Percentiles rank a stretch among this genome's conserved stretches.
These are phyloP conservation scores for Coccyzus lansbergi DNA, from an alignment of 2,797 vertebrate genomes.

Conservation along the genomic window DNA sequence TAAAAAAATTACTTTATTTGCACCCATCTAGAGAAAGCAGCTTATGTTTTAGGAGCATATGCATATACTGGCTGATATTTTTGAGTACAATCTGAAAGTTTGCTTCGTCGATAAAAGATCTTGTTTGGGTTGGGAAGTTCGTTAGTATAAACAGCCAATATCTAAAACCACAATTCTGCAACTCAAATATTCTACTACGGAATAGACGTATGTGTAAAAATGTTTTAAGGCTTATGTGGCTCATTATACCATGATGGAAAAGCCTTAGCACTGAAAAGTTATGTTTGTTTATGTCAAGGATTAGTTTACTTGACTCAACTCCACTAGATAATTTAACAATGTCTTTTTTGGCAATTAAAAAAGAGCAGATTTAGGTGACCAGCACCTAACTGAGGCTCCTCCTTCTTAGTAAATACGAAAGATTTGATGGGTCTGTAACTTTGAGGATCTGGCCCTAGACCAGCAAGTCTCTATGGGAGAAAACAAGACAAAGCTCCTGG, in stretches of 20 bases:
- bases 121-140: neutral
- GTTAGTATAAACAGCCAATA: neutral
- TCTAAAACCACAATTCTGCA: neutral
- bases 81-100: neutral
- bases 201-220: neutral
- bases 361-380: neutral
- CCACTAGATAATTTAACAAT: neutral
- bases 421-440: neutral
- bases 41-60: neutral
- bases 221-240: neutral
- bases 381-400: rapidly evolving
- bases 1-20: neutral
- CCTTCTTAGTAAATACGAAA: neutral
- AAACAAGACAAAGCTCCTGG: neutral
- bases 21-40: neutral
- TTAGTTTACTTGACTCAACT: neutral
- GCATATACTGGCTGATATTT: neutral
- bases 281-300: neutral
- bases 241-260: neutral
- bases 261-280: neutral
- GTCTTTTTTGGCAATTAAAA: neutral
- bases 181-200: neutral
- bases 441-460: too few relatives aligned
- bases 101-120: neutral
- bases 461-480: neutral